phyloP scores from a whole-genome alignment of 1,140 invertebrate species.

The Dinothrombium tinctorium region DNA sequence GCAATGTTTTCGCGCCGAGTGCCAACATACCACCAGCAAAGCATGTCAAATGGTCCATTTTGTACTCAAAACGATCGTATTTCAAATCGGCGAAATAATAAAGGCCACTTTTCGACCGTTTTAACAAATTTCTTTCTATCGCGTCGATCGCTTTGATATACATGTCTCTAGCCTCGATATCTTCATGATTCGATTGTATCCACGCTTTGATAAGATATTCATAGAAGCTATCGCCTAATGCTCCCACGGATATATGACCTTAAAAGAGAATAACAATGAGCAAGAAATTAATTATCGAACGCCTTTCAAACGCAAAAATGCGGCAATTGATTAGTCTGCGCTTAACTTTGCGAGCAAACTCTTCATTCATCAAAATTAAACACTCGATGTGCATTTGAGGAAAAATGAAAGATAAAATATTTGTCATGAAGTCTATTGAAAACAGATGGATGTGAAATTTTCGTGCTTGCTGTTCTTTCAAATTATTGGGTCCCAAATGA shows the following conservation, averaged over 20 bases:
- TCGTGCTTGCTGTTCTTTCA: no score
- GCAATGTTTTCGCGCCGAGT: constrained; percentile 54
- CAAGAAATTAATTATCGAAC: no score
- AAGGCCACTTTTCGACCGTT: constrained; percentile 49
- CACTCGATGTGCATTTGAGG: no score
- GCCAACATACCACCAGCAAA: constrained; percentile 88
- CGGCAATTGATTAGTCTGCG: no score
- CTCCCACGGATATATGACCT: constrained; percentile 92
- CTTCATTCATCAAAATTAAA: no score
- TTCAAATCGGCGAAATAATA: constrained; percentile 82
- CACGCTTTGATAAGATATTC: constrained; percentile 94
- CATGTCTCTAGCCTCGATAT: constrained; percentile 64
- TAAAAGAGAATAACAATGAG: constrained; percentile 3
- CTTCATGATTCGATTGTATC: constrained; percentile 57
- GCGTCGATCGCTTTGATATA: constrained; percentile 69
- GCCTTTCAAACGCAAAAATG: no score
- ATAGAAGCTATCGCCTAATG: constrained; percentile 92
- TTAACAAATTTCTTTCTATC: constrained; percentile 35
- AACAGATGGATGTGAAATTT: no score
- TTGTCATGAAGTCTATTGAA: no score
- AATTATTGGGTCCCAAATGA: no score
- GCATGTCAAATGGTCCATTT: constrained; percentile 97
- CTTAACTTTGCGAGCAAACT: no score
- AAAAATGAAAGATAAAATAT: no score
- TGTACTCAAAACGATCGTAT: constrained; percentile 73